These are phyloP conservation scores for Neoniphon sammara DNA, from an alignment of 2,797 vertebrate genomes.

Conservation along the genomic window DNA sequence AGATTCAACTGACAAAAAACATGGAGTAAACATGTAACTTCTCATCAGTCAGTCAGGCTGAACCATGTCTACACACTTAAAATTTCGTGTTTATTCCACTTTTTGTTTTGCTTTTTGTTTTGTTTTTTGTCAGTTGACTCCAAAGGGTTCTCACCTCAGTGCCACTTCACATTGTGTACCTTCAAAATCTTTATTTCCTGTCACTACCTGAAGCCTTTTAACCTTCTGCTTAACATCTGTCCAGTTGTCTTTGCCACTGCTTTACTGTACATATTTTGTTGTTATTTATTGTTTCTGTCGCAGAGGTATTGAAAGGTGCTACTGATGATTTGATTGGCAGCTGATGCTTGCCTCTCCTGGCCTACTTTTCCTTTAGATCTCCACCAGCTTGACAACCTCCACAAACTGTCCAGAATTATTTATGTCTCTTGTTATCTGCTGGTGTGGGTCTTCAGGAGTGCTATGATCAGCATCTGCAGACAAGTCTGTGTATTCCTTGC, in stretches of 20 bases:
- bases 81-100: too few relatives aligned
- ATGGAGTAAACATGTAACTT: too few relatives aligned
- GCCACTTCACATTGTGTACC: too few relatives aligned
- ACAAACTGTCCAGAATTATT: slow-evolving; percentile 4
- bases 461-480: slow-evolving; percentile 23
- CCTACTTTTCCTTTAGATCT: slow-evolving; percentile 51
- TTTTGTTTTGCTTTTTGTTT: too few relatives aligned
- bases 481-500: slow-evolving; percentile 22
- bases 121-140: too few relatives aligned
- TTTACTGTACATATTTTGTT: neutral
- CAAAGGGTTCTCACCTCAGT: too few relatives aligned
- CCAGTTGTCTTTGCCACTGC: neutral
- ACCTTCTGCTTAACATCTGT: slow-evolving; percentile 29
- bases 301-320: slow-evolving; percentile 32
- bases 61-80: too few relatives aligned
- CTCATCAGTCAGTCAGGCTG: too few relatives aligned
- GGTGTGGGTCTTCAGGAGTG: slow-evolving; percentile 56
- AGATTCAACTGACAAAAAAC: too few relatives aligned
- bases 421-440: slow-evolving; percentile 35
- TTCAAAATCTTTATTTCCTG: neutral
- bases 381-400: slow-evolving; percentile 39
- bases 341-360: slow-evolving; percentile 33
- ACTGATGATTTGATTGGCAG: slow-evolving; percentile 39
- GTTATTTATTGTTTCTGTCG: neutral
- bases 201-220: neutral